These are phyloP conservation scores for Dendrocincla fuliginosa DNA, from an alignment of 2,797 vertebrate species.

Conservation along the genomic window DNA sequence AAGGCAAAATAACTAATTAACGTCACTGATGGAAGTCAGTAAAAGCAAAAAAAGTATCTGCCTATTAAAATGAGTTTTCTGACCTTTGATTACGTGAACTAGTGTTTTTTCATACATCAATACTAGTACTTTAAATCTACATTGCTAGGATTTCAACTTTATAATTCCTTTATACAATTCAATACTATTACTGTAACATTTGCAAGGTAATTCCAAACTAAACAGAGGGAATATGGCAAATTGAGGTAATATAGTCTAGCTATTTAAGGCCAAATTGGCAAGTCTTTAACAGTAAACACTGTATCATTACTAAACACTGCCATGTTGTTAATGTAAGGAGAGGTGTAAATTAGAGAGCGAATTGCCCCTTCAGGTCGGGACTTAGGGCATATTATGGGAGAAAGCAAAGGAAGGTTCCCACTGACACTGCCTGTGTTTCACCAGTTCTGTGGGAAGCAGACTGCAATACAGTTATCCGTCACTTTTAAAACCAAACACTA, in stretches of 20 bases:
- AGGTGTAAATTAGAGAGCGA: background rate
- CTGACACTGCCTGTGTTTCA: background rate
- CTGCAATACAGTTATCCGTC: background rate
- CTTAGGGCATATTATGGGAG: background rate
- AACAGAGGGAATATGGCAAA: slow-evolving; percentile 50
- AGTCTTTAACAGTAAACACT: slow-evolving; percentile 38
- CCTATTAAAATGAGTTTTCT: background rate
- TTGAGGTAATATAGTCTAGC: slow-evolving; percentile 27
- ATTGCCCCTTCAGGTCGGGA: background rate
- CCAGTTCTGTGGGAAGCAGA: background rate
- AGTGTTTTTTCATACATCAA: background rate
- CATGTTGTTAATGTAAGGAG: slow-evolving; percentile 43
- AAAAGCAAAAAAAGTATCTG: background rate
- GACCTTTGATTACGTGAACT: background rate
- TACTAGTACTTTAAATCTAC: background rate
- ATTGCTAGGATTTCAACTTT: background rate
- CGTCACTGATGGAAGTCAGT: background rate
- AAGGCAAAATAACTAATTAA: background rate
- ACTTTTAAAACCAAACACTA: background rate
- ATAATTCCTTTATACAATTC: background rate
- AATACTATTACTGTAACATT: slow-evolving; percentile 12
- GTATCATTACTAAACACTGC: slow-evolving; percentile 44
- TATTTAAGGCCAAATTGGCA: slow-evolving; percentile 52
- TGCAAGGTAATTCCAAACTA: slow-evolving; percentile 47
- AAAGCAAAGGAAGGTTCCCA: background rate